Conservation (phyloP, 2,797 vertebrate genomes). For the Threskiornis aethiopicus region DNA sequence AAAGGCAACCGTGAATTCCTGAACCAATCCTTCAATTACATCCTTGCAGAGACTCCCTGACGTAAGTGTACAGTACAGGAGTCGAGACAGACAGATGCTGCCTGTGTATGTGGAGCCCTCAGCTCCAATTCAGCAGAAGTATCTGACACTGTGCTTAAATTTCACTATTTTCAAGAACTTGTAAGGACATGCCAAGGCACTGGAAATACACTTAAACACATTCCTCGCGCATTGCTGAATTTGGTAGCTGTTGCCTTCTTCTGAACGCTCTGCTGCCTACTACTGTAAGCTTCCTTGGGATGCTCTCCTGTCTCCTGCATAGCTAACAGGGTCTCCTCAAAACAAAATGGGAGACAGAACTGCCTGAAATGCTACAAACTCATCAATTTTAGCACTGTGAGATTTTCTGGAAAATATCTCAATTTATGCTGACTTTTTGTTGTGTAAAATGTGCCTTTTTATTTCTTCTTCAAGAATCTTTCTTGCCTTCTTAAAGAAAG, state of each 20-base stretch:
- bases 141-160: background rate
- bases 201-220: background rate
- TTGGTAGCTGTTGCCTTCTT: background rate
- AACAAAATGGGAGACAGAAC: background rate
- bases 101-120: background rate
- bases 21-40: background rate
- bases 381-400: background rate
- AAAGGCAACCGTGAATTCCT: background rate
- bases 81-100: accelerated
- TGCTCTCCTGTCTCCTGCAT: background rate
- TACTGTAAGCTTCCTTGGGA: background rate
- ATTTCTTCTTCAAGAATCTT: background rate
- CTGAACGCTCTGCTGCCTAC: background rate
- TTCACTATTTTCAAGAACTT: background rate
- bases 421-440: slow-evolving; percentile 11
- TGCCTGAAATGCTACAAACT: background rate
- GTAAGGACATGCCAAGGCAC: background rate
- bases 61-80: background rate
- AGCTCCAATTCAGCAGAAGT: background rate
- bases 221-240: background rate
- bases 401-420: background rate
- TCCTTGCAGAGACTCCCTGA: background rate
- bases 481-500: background rate
- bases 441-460: background rate
- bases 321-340: background rate